These are phyloP conservation scores for Lepidurus couesii DNA, from an alignment of 1,140 invertebrate species.

Conservation along the genomic window DNA sequence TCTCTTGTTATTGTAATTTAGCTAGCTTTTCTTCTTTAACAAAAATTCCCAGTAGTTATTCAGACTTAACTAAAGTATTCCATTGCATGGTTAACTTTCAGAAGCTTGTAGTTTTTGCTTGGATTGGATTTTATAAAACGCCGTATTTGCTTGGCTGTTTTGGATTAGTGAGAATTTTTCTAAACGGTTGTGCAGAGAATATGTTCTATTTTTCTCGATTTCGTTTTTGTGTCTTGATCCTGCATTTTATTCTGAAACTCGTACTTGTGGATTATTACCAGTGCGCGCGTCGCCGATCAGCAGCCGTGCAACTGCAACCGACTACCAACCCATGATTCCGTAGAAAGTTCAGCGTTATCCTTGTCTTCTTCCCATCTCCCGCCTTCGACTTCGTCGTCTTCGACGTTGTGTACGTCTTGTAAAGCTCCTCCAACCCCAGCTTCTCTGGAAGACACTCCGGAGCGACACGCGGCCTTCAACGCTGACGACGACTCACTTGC, in stretches of 20 bases:
- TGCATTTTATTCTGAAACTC: constrained; percentile 19
- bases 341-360: not conserved
- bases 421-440: constrained; percentile 20
- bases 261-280: constrained; percentile 16
- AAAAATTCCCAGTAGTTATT: too few relatives aligned
- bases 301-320: constrained; percentile 13
- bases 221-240: not conserved
- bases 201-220: not conserved
- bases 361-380: constrained; percentile 21
- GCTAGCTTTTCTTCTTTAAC: not conserved
- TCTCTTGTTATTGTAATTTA: constrained; percentile 5
- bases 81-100: too few relatives aligned
- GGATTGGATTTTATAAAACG: too few relatives aligned
- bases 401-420: constrained; percentile 4
- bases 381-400: not conserved
- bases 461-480: not conserved
- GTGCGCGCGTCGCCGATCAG: constrained; percentile 10
- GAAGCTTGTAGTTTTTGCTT: too few relatives aligned
- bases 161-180: too few relatives aligned
- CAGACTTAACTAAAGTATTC: too few relatives aligned
- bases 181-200: not conserved
- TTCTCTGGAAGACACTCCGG: constrained; percentile 12
- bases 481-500: not conserved
- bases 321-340: constrained; percentile 13
- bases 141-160: too few relatives aligned